Percentiles rank a stretch among this genome's conserved stretches.
These are phyloP conservation scores for Nannobrachium achirus DNA, from an alignment of 2,113 vertebrate species.

Conservation along the genomic window DNA sequence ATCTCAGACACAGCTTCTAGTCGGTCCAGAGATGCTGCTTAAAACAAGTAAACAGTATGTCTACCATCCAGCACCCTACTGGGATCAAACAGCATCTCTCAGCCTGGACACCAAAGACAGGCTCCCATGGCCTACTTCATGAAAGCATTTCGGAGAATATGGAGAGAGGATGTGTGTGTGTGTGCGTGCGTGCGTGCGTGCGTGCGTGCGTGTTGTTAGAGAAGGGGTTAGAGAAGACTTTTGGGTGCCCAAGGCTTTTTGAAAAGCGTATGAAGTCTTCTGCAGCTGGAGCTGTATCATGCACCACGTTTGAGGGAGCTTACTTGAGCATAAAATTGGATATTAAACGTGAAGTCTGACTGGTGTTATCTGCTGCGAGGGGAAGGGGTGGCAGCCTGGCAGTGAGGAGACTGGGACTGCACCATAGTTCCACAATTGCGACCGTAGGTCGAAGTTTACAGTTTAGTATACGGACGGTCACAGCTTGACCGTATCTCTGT, in stretches of 20 bases:
- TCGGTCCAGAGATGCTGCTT: slow-evolving; percentile 18
- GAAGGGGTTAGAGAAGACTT: slow-evolving; percentile 25
- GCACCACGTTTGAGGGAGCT: slow-evolving; percentile 44
- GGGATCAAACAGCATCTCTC: slow-evolving; percentile 44
- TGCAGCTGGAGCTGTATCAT: slow-evolving; percentile 35
- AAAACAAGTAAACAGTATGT: neutral
- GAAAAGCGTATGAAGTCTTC: slow-evolving; percentile 31
- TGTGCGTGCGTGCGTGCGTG: neutral
- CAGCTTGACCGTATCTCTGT: too few relatives aligned
- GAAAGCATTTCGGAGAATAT: neutral
- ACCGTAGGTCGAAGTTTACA: too few relatives aligned
- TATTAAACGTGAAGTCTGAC: slow-evolving; percentile 48
- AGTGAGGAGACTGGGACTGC: too few relatives aligned
- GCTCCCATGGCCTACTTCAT: slow-evolving; percentile 6
- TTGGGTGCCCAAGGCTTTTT: neutral
- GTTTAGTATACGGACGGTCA: too few relatives aligned
- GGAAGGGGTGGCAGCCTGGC: slow-evolving; percentile 2
- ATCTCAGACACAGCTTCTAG: slow-evolving; percentile 12
- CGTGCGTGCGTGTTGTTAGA: neutral
- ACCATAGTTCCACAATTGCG: too few relatives aligned
- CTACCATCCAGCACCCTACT: slow-evolving; percentile 10
- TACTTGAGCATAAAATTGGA: slow-evolving; percentile 65
- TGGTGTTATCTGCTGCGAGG: slow-evolving; percentile 35
- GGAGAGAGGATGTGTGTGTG: neutral
- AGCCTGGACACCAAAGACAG: slow-evolving; percentile 20